phyloP scores from a whole-genome alignment of 2,797 vertebrate genomes.

The Acanthurus lineatus region DNA sequence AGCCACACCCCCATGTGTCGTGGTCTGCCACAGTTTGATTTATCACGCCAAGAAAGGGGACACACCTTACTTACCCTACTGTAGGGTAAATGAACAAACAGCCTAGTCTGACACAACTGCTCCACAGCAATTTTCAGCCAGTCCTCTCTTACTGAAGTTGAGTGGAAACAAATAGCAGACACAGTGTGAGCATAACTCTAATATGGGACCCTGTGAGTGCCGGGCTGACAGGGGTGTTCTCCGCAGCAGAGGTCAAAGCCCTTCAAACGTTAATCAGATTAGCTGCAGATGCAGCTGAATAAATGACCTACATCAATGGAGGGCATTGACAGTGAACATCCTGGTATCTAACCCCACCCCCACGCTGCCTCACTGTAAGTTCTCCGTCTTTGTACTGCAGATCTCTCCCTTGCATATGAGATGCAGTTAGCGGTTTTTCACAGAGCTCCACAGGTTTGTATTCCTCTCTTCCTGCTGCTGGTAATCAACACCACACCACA shows the following conservation, averaged over 20 bases:
- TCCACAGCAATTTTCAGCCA: conserved; percentile 25
- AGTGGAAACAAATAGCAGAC: conserved; percentile 22
- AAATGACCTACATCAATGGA: conserved; percentile 87
- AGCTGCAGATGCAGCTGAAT: conserved; percentile 82
- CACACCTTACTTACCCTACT: conserved; percentile 66
- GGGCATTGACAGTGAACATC: conserved; percentile 82
- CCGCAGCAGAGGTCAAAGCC: conserved; percentile 69
- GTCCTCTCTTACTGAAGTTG: conserved; percentile 22
- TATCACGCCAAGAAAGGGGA: conserved; percentile 69
- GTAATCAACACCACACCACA: conserved; percentile 78
- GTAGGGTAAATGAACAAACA: conserved; percentile 41
- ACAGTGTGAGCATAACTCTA: conserved; percentile 26
- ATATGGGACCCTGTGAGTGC: conserved; percentile 28
- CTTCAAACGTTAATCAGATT: conserved; percentile 82
- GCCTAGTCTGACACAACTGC: conserved; percentile 48
- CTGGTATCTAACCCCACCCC: conserved; percentile 75
- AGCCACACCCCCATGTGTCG: conserved; percentile 70
- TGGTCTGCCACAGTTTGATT: conserved; percentile 74
- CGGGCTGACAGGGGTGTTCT: conserved; percentile 49
- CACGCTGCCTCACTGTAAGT: conserved; percentile 69
- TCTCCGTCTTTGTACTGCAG: conserved; percentile 63
- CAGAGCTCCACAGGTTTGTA: conserved; percentile 72
- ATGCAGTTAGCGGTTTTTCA: conserved; percentile 51
- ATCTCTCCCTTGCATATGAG: conserved; percentile 63
- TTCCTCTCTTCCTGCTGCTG: conserved; percentile 77